Evolutionary conservation across 2,113 vertebrate genomes (phyloP).

Genomic region (Alethe castanea): DNA sequence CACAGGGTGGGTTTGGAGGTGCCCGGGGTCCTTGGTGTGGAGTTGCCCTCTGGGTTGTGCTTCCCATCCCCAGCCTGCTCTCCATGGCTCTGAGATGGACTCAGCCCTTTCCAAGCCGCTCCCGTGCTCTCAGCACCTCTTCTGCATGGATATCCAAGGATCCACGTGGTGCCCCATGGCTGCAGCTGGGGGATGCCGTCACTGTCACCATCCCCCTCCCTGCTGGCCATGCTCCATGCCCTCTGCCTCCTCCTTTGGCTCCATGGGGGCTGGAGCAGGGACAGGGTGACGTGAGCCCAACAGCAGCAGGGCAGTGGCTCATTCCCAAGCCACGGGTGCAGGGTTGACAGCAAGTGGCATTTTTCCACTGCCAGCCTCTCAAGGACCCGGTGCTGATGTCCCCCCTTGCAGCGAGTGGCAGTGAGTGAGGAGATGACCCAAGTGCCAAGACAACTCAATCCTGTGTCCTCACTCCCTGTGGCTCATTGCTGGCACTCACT

Average conservation of each 20-base stretch:
- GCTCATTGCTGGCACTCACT: accelerated
- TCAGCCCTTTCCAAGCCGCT: not conserved
- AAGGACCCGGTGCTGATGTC: accelerated
- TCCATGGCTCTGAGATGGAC: accelerated
- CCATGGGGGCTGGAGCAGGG: accelerated
- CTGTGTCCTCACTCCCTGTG: accelerated
- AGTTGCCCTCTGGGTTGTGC: not conserved
- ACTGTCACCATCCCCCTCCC: not conserved
- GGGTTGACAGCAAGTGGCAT: not conserved
- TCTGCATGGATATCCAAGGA: accelerated
- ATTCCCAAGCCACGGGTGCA: not conserved
- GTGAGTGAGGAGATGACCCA: not conserved
- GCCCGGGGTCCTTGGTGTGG: accelerated
- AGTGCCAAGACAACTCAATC: slow-evolving; percentile 57
- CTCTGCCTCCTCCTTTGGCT: not conserved
- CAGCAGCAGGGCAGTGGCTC: not conserved
- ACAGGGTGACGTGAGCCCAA: not conserved
- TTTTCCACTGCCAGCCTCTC: not conserved
- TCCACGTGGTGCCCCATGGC: accelerated
- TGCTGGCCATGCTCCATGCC: not conserved
- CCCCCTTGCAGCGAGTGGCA: not conserved
- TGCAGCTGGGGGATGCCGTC: not conserved
- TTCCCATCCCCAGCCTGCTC: not conserved
- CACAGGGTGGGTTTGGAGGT: not conserved
- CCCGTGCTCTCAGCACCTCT: not conserved